Percentiles rank a stretch among this genome's conserved stretches.
These are phyloP conservation scores for Calephelis virginiensis DNA, from an alignment of 1,140 invertebrate genomes.

Conservation along the genomic window DNA sequence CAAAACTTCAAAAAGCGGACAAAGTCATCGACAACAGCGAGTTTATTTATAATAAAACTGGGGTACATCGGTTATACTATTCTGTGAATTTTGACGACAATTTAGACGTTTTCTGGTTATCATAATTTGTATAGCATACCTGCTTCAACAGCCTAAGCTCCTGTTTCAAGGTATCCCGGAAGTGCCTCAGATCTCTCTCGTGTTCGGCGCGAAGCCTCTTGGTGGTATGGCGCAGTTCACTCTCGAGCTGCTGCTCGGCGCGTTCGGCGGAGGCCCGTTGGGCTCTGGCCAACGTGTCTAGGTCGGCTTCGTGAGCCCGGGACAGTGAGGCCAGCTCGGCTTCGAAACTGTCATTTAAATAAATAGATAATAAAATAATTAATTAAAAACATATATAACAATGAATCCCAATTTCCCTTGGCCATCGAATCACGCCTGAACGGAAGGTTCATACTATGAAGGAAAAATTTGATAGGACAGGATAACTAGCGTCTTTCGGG, in stretches of 20 bases:
- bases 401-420: not conserved
- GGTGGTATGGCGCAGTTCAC: slow-evolving; percentile 90
- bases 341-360: slow-evolving; percentile 81
- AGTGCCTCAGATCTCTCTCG: slow-evolving; percentile 95
- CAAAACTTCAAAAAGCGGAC: too few species aligned
- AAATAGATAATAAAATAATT: not conserved
- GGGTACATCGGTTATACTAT: too few species aligned
- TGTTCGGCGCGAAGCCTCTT: slow-evolving; percentile 94
- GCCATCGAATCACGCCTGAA: too few species aligned
- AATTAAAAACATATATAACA: not conserved
- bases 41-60: too few species aligned
- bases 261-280: slow-evolving; percentile 96
- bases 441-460: too few species aligned
- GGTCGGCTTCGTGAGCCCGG: slow-evolving; percentile 93
- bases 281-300: slow-evolving; percentile 91
- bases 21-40: too few species aligned
- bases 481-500: too few species aligned
- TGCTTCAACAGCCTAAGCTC: slow-evolving; percentile 95
- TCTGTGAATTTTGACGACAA: too few species aligned
- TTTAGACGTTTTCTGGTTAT: not conserved
- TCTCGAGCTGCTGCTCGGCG: slow-evolving; percentile 94
- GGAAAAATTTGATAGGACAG: too few species aligned
- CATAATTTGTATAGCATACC: slow-evolving; percentile 19
- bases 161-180: slow-evolving; percentile 95
- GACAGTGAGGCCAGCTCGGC: slow-evolving; percentile 88